These are phyloP conservation scores for Conopomorpha cramerella DNA, from an alignment of 1,140 invertebrate genomes.

Conservation along the genomic window DNA sequence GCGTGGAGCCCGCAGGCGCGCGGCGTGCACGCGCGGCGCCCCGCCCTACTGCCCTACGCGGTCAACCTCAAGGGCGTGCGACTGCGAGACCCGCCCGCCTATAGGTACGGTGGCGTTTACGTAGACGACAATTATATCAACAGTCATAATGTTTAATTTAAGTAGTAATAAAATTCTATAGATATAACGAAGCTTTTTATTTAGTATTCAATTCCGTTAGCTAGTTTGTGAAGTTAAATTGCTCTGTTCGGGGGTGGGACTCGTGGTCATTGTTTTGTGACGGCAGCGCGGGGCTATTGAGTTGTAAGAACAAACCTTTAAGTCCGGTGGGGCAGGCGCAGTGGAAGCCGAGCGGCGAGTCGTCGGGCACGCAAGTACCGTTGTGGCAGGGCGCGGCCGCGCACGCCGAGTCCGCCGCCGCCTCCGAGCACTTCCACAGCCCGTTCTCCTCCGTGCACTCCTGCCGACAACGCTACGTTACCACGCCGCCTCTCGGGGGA, in stretches of 20 bases:
- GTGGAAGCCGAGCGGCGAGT: slow-evolving; percentile 64
- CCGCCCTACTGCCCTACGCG: slow-evolving; percentile 72
- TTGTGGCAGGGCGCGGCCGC: slow-evolving; percentile 67
- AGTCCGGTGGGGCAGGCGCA: slow-evolving; percentile 82
- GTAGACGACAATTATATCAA: slow-evolving; percentile 11
- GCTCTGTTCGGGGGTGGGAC: too few species aligned
- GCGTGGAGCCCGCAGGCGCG: slow-evolving; percentile 78
- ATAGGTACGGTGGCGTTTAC: slow-evolving; percentile 56
- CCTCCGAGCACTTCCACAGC: slow-evolving; percentile 23
- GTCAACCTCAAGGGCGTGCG: slow-evolving; percentile 71
- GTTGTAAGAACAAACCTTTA: too few species aligned
- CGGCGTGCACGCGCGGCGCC: slow-evolving; percentile 74
- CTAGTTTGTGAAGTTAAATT: too few species aligned
- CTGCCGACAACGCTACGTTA: too few species aligned
- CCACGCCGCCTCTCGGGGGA: too few species aligned
- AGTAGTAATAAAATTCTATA: too few species aligned
- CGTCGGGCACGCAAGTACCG: slow-evolving; percentile 64
- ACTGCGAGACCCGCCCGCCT: slow-evolving; percentile 67
- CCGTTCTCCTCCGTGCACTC: slow-evolving; percentile 29
- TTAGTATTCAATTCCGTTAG: too few species aligned
- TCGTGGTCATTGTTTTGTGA: too few species aligned
- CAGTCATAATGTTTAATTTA: not conserved
- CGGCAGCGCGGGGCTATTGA: too few species aligned
- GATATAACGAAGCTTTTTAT: too few species aligned
- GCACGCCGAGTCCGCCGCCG: slow-evolving; percentile 46